Conservation (phyloP, 2,888 invertebrate genomes). For the Athalia rosae region DNA sequence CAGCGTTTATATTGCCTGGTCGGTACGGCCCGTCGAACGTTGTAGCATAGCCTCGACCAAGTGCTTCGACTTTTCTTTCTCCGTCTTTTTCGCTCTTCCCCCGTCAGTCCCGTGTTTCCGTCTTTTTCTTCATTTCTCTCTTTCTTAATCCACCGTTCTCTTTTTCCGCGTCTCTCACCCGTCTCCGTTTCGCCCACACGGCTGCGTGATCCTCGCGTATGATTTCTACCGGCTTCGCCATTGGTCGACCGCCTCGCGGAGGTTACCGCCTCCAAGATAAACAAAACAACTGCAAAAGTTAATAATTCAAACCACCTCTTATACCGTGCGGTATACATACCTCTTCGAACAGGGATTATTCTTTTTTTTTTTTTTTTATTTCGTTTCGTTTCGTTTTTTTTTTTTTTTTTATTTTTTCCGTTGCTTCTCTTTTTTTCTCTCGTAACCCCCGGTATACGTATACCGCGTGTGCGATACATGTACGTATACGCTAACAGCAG, state of each 20-base stretch:
- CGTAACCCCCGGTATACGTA: background rate
- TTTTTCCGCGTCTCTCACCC: conserved; percentile 10
- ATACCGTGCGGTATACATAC: background rate
- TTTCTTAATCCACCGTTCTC: conserved; percentile 1
- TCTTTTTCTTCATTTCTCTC: conserved; percentile 14
- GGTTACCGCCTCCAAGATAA: conserved; percentile 64
- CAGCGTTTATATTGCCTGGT: conserved; percentile 58
- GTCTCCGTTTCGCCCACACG: conserved; percentile 34
- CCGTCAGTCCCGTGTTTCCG: conserved; percentile 27
- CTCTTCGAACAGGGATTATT: conserved; percentile 15
- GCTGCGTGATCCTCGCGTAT: conserved; percentile 67
- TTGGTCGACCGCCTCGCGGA: conserved; percentile 62
- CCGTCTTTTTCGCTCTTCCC: conserved; percentile 8
- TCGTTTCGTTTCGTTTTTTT: background rate
- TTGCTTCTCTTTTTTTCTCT: background rate
- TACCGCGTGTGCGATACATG: background rate
- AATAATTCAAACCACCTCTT: conserved; percentile 28
- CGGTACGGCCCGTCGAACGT: conserved; percentile 68
- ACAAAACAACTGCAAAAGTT: conserved; percentile 56
- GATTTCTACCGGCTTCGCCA: conserved; percentile 67
- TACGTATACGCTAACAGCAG: too few species aligned
- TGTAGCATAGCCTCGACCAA: conserved; percentile 22
- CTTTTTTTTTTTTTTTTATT: background rate
- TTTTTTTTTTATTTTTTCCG: background rate
- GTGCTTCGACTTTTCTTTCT: conserved; percentile 37